phyloP scores from a whole-genome alignment of 2,797 vertebrate species.

The Neopelma chrysocephalum region DNA sequence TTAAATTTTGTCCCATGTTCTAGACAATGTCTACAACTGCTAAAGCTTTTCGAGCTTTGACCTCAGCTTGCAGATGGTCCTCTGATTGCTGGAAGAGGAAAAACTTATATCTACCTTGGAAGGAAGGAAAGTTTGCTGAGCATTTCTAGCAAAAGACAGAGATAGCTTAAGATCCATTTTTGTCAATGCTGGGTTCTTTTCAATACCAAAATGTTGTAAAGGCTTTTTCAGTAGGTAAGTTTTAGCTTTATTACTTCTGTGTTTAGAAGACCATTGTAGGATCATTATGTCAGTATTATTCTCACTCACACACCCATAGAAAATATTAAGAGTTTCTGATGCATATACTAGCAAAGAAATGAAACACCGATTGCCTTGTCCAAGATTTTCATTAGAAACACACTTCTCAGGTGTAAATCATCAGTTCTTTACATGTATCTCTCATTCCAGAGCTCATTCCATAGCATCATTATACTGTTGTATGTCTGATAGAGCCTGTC shows the following conservation, averaged over 20 bases:
- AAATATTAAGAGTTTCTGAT: not conserved
- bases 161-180: not conserved
- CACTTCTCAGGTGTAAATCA: not conserved
- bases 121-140: not conserved
- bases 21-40: not conserved
- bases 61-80: not conserved
- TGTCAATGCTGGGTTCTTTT: not conserved
- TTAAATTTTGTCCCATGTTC: not conserved
- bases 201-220: not conserved
- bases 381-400: not conserved
- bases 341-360: not conserved
- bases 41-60: not conserved
- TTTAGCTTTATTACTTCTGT: not conserved
- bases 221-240: not conserved
- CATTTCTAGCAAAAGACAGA: not conserved
- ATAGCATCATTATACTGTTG: not conserved
- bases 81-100: not conserved
- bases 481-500: not conserved
- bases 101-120: not conserved
- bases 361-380: not conserved
- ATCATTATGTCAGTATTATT: not conserved
- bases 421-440: not conserved
- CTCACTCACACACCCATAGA: not conserved
- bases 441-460: not conserved
- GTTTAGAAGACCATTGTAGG: not conserved